A percentile compares a stretch with the other conserved stretches of the same genome.
Conservation (phyloP, 2,113 vertebrate species). For the Motacilla alba region DNA sequence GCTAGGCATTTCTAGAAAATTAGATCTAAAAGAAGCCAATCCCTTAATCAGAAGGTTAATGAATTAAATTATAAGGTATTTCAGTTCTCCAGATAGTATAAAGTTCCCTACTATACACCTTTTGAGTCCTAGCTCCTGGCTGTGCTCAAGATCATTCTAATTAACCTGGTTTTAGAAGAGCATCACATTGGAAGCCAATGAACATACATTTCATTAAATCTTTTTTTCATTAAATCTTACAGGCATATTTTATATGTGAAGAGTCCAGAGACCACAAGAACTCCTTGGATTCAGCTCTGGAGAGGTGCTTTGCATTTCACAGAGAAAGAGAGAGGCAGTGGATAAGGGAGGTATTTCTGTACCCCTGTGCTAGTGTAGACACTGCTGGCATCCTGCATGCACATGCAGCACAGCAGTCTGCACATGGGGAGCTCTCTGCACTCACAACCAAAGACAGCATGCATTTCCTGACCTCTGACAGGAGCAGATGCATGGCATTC, state of each 20-base stretch:
- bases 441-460: not conserved
- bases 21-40: not conserved
- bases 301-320: not conserved
- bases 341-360: not conserved
- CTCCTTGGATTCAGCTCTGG: not conserved
- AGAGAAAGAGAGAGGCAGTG: not conserved
- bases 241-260: not conserved
- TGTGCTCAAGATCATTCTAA: constrained; percentile 2
- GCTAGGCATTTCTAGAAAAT: not conserved
- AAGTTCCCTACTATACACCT: not conserved
- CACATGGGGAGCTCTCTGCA: not conserved
- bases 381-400: not conserved
- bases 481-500: too few relatives aligned
- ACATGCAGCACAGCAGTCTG: not conserved
- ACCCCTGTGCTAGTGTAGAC: not conserved
- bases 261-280: not conserved
- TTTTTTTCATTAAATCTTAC: not conserved
- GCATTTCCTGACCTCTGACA: not conserved
- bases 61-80: constrained; percentile 51
- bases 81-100: not conserved
- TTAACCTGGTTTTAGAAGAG: constrained; percentile 14
- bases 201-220: not conserved
- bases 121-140: not conserved
- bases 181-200: not conserved
- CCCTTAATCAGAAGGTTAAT: constrained; percentile 16